Evolutionary conservation across 2,888 invertebrate species (phyloP).

Genomic region (Ophion obscuratus): DNA sequence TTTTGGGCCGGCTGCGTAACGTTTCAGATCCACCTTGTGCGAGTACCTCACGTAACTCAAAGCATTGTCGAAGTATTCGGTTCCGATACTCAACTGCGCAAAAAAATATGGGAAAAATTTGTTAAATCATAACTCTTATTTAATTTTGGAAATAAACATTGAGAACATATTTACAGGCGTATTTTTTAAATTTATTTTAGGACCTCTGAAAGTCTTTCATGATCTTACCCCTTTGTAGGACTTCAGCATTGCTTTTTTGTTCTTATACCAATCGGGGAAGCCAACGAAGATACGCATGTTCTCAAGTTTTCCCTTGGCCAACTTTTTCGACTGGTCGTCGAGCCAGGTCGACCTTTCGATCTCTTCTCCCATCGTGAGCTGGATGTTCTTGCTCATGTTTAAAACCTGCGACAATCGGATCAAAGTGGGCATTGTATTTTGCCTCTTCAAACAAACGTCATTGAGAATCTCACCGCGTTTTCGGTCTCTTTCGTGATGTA

Average conservation of each 20-base stretch:
- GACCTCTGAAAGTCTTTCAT: neutral
- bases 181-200: neutral
- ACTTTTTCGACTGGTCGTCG: slow-evolving; percentile 85
- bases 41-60: slow-evolving; percentile 61
- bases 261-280: slow-evolving; percentile 86
- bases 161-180: no score
- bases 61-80: slow-evolving; percentile 62
- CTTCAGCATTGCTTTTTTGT: slow-evolving; percentile 84
- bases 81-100: slow-evolving; percentile 59
- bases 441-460: neutral
- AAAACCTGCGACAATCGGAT: neutral
- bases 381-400: slow-evolving; percentile 84
- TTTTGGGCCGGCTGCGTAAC: neutral
- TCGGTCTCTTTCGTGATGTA: slow-evolving; percentile 57
- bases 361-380: slow-evolving; percentile 85
- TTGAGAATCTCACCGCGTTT: slow-evolving; percentile 36
- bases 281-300: slow-evolving; percentile 85
- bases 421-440: neutral
- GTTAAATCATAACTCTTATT: neutral
- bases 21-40: slow-evolving; percentile 26
- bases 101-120: neutral
- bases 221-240: slow-evolving; percentile 84
- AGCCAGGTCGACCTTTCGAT: slow-evolving; percentile 86
- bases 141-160: no score
- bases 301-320: slow-evolving; percentile 85